Percentiles rank a stretch among this genome's conserved stretches.
Conservation (phyloP, 2,113 vertebrate species). For the Hemicordylus capensis region DNA sequence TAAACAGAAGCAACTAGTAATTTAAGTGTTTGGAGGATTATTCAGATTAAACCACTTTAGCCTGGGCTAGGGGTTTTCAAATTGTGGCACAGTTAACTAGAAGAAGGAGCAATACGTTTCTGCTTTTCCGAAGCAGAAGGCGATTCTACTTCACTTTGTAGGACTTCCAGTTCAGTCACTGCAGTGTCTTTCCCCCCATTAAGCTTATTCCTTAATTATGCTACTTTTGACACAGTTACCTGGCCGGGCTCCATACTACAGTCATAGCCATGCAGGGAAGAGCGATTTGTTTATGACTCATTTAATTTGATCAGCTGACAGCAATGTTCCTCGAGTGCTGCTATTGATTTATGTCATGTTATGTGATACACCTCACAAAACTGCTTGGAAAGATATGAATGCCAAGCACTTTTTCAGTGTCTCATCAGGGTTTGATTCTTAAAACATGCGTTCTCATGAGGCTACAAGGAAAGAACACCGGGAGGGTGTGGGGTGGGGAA, state of each 20-base stretch:
- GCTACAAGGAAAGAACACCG: rapidly evolving
- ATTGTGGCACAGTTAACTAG: background rate
- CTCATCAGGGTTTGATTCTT: slow-evolving; percentile 73
- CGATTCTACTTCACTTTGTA: background rate
- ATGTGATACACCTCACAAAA: slow-evolving; percentile 72
- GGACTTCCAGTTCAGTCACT: background rate
- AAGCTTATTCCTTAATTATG: background rate
- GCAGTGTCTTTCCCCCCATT: background rate
- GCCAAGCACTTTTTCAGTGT: slow-evolving; percentile 69
- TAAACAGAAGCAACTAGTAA: too few species aligned
- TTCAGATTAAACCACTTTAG: background rate
- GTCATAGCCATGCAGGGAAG: slow-evolving; percentile 44
- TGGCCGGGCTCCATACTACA: background rate
- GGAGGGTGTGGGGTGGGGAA: background rate
- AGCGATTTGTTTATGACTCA: slow-evolving; percentile 9
- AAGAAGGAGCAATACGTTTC: background rate
- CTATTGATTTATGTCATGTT: slow-evolving; percentile 60
- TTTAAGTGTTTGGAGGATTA: too few species aligned
- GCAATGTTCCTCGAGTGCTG: background rate
- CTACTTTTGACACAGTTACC: background rate
- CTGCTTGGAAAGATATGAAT: slow-evolving; percentile 62
- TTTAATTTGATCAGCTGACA: slow-evolving; percentile 48
- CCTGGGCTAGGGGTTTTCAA: background rate
- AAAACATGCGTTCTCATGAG: slow-evolving; percentile 69
- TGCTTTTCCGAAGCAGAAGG: background rate